Evolutionary conservation across 2,113 vertebrate species (phyloP).

Genomic region (Gadus chalcogrammus): DNA sequence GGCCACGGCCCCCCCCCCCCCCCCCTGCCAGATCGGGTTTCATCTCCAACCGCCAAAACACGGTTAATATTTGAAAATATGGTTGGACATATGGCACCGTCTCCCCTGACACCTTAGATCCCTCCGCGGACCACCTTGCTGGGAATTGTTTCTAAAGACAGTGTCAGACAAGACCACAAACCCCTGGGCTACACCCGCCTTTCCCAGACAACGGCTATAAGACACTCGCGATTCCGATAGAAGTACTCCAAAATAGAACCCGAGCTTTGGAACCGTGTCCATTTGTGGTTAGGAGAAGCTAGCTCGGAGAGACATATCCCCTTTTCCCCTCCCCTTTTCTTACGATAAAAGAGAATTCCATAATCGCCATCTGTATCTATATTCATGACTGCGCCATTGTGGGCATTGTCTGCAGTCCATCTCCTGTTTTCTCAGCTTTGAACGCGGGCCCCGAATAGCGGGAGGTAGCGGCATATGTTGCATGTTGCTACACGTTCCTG

Average conservation of each 20-base stretch:
- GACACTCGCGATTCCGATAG: slow-evolving; percentile 72
- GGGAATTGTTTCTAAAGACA: slow-evolving; percentile 72
- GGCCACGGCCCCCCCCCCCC: slow-evolving; percentile 11
- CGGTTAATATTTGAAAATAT: slow-evolving; percentile 52
- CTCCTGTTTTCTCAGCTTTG: slow-evolving; percentile 25
- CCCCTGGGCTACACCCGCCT: slow-evolving; percentile 62
- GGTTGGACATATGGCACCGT: slow-evolving; percentile 62
- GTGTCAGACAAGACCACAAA: slow-evolving; percentile 71
- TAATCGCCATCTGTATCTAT: slow-evolving; percentile 35
- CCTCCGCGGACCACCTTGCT: slow-evolving; percentile 60
- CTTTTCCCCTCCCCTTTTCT: slow-evolving; percentile 42
- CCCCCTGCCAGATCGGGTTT: slow-evolving; percentile 50
- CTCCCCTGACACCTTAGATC: slow-evolving; percentile 60
- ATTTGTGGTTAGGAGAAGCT: slow-evolving; percentile 62
- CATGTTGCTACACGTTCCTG: slow-evolving; percentile 41
- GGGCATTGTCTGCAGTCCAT: slow-evolving; percentile 29
- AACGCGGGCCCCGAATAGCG: slow-evolving; percentile 7
- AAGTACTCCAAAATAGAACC: slow-evolving; percentile 67
- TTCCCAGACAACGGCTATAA: slow-evolving; percentile 73
- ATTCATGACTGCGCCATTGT: slow-evolving; percentile 36
- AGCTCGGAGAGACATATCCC: slow-evolving; percentile 42
- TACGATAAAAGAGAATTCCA: slow-evolving; percentile 46
- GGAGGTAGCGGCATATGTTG: slow-evolving; percentile 21
- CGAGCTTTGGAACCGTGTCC: slow-evolving; percentile 52
- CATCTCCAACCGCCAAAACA: slow-evolving; percentile 51